phyloP scores from a whole-genome alignment of 2,113 vertebrate genomes.

The Gnathonemus echidnorhynchus region DNA sequence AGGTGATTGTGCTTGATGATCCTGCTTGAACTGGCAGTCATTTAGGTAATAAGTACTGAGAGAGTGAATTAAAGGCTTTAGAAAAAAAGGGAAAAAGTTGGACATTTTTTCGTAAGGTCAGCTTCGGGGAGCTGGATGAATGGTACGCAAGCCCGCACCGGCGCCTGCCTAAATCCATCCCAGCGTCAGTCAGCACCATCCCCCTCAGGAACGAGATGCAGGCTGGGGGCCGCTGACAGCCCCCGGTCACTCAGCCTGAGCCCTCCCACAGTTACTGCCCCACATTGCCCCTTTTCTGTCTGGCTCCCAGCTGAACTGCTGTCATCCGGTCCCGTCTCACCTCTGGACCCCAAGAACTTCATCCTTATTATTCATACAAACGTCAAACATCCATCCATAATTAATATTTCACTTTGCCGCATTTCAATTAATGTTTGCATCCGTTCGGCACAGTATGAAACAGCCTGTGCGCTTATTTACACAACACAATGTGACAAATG shows the following conservation, averaged over 20 bases:
- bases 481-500: neutral
- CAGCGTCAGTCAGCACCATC: neutral
- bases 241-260: neutral
- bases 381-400: neutral
- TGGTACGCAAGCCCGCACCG: neutral
- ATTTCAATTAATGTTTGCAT: neutral
- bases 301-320: neutral
- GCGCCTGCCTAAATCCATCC: neutral
- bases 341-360: neutral
- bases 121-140: neutral
- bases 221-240: neutral
- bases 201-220: neutral
- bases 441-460: neutral
- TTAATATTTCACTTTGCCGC: neutral
- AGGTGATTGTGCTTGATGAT: neutral
- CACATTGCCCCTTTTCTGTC: neutral
- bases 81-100: neutral
- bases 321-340: neutral
- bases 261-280: neutral
- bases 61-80: neutral
- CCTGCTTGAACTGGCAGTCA: neutral
- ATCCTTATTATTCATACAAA: neutral
- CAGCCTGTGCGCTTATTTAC: neutral
- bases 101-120: neutral
- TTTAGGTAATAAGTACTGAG: neutral